Base-by-base conservation (phyloP, 2,797 vertebrate genomes). In the Periophthalmus magnuspinnatus region DNA sequence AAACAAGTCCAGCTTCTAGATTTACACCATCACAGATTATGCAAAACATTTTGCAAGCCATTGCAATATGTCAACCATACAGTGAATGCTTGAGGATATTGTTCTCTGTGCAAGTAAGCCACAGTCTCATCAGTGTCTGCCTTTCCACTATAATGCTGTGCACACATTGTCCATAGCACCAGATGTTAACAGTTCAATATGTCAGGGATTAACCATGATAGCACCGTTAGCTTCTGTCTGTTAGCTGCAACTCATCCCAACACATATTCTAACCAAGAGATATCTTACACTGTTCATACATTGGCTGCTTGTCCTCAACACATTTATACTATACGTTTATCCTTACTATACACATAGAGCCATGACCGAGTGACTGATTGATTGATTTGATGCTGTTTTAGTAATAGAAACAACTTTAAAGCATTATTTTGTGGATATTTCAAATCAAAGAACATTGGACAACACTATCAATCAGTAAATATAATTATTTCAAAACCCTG, bases 171-270 rank as follows among this genome's bases (percentile, higher is more conserved):
- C 2, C 38, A 22, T 61, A 16, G 38, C 36, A 63, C 21, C 61
- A 63, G 61, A 63, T 63, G 61, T 63, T 63, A 24, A 63, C 61
- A 63, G 61, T 63, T 63, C 61, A 63, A 45, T 41, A 63, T 63
- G 61, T 63, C 61, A 63, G 21, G 61, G 61, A 63, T 63, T 63
- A 63, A 63, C 61, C 38, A 47, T 63, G 61, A 63, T 61, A 63
- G 34, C 36, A 3, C 58, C 28, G 28, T 58, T 59, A n/a, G 59
- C 17, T 10, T 41, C 19, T 38, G 19, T 61, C 24, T 59, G 34
- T 22, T 21, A n/a, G 59, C 59, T 61, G 9, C 59, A 61, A 19
- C 61, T 63, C 38, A 63, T 63, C 11, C 13, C 9, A 45, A 5
- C 1, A 34, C 38, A 45, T 59, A 61, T 14, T 41, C 5, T 0